phyloP scores from a whole-genome alignment of 2,797 vertebrate genomes.

The Scarus forsteni region DNA sequence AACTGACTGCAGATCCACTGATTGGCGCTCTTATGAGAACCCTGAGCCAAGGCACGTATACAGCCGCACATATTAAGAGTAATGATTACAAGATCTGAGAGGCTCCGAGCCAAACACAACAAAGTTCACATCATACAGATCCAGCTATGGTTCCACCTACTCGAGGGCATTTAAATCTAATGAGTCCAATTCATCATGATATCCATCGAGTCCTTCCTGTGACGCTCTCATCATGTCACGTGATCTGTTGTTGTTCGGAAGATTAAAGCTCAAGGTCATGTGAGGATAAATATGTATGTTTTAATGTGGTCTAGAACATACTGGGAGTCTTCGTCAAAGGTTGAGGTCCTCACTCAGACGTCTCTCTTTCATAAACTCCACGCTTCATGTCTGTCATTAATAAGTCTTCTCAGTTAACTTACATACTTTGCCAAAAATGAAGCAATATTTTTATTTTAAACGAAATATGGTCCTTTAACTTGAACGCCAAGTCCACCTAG shows the following conservation, averaged over 20 bases:
- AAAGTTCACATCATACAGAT: slow-evolving; percentile 29
- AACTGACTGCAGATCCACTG: slow-evolving; percentile 32
- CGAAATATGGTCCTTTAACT: no score
- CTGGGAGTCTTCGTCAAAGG: no score
- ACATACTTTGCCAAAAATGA: no score
- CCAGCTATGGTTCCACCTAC: slow-evolving; percentile 11
- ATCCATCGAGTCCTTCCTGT: background rate
- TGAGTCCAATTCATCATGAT: slow-evolving; percentile 4
- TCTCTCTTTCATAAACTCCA: no score
- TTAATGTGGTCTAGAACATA: background rate
- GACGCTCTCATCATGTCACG: slow-evolving; percentile 24
- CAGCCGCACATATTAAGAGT: slow-evolving; percentile 16
- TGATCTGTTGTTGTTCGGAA: background rate
- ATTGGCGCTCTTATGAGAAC: slow-evolving; percentile 24
- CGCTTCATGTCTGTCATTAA: no score
- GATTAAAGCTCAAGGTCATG: background rate
- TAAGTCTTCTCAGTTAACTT: no score
- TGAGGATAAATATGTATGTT: background rate
- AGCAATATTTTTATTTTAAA: no score
- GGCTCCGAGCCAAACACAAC: slow-evolving; percentile 62
- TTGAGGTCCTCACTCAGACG: no score
- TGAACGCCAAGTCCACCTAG: no score
- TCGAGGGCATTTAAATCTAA: slow-evolving; percentile 9
- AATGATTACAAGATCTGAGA: slow-evolving; percentile 37
- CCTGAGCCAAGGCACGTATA: slow-evolving; percentile 40